Conservation (phyloP, 2,888 invertebrate genomes). For the Lepidochrysops patricia region DNA sequence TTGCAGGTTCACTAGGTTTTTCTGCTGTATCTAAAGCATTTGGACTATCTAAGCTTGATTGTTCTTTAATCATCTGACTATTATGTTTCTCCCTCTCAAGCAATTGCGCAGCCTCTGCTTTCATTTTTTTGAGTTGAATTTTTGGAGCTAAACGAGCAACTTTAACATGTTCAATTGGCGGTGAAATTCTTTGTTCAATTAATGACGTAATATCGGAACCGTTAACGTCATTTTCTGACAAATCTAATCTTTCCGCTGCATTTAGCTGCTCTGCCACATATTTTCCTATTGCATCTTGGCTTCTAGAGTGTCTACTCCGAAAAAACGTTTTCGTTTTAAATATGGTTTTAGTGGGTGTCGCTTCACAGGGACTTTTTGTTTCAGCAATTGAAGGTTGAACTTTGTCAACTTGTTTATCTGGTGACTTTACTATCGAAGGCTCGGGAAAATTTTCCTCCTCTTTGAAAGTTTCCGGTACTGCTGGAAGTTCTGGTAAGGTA, state of each 20-base stretch:
- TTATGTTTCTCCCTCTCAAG: constrained; percentile 39
- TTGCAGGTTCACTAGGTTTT: constrained; percentile 16
- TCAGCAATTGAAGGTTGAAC: constrained; percentile 33
- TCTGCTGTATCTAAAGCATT: constrained; percentile 26
- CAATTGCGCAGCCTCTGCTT: constrained; percentile 58
- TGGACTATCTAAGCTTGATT: constrained; percentile 23
- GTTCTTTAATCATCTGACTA: constrained; percentile 28
- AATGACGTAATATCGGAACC: constrained; percentile 53
- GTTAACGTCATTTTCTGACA: constrained; percentile 54
- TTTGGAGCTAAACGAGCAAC: constrained; percentile 70
- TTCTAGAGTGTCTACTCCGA: constrained; percentile 70
- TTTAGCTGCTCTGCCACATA: constrained; percentile 69
- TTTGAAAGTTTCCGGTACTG: constrained; percentile 65
- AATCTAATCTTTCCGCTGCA: constrained; percentile 60
- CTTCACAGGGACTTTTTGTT: constrained; percentile 32
- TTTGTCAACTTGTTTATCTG: constrained; percentile 51
- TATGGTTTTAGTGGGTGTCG: constrained; percentile 56
- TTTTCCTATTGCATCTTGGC: constrained; percentile 70
- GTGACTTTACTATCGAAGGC: constrained; percentile 61
- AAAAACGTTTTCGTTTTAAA: constrained; percentile 73
- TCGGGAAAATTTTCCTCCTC: constrained; percentile 76
- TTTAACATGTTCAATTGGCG: constrained; percentile 69
- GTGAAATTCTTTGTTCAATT: constrained; percentile 55
- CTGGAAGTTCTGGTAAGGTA: constrained; percentile 71
- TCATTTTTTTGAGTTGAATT: constrained; percentile 69